phyloP scores from a whole-genome alignment of 2,888 invertebrate genomes.

The Drosophila kokeensis region DNA sequence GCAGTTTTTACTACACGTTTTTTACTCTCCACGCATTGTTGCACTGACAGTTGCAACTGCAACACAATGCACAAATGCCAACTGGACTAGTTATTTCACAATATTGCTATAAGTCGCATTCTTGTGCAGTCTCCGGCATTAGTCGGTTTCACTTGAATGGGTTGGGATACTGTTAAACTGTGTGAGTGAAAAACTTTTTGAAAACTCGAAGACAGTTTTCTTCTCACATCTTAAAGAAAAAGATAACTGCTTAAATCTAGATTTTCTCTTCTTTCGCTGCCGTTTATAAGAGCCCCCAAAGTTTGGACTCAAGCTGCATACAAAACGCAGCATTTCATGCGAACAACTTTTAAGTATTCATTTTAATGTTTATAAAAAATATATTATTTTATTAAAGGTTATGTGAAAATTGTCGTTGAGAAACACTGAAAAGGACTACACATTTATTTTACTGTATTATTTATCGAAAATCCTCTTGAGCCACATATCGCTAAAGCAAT shows the following conservation, averaged over 20 bases:
- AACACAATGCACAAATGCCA: constrained; percentile 27
- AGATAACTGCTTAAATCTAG: neutral
- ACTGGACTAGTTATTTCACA: constrained; percentile 25
- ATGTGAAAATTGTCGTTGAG: too few relatives aligned
- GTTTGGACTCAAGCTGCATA: too few relatives aligned
- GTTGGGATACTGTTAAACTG: neutral
- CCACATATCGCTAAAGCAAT: neutral
- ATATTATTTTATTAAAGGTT: neutral
- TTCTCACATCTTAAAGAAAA: neutral
- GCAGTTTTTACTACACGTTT: constrained; percentile 62
- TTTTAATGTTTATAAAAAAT: neutral
- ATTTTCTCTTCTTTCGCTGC: neutral
- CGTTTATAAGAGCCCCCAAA: neutral
- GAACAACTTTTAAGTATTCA: neutral
- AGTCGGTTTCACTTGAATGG: constrained; percentile 3
- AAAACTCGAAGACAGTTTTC: neutral
- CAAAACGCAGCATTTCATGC: neutral
- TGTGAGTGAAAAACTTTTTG: neutral
- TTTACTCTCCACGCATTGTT: constrained; percentile 33
- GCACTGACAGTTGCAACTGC: constrained; percentile 23
- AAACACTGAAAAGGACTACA: neutral
- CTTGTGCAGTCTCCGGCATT: constrained; percentile 10
- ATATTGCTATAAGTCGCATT: constrained; percentile 39
- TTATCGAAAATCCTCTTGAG: neutral
- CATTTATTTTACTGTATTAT: neutral